Conservation (phyloP, 2,797 vertebrate genomes). For the Hyperoplus lanceolatus region DNA sequence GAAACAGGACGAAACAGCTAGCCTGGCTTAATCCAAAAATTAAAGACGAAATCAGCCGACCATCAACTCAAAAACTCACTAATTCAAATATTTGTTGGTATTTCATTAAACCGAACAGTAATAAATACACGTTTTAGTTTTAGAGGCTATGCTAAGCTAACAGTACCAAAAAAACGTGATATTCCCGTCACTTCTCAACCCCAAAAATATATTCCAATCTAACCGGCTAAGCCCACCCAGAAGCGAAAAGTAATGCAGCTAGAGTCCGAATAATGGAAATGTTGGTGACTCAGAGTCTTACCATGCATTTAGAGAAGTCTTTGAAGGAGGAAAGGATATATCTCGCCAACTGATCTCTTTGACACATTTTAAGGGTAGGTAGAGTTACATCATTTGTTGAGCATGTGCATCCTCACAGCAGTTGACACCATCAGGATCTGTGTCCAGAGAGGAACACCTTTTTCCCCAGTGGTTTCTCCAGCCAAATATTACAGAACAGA, state of each 20-base stretch:
- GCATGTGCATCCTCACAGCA: constrained; percentile 57
- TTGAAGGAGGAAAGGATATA: constrained; percentile 24
- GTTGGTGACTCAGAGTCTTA: constrained; percentile 40
- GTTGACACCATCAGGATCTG: constrained; percentile 40
- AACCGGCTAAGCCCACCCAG: constrained; percentile 14
- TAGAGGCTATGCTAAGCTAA: not conserved
- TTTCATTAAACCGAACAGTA: not conserved
- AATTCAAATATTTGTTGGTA: not conserved
- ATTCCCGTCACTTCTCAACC: not conserved
- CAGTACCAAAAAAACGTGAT: too few relatives aligned
- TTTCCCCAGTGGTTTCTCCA: constrained; percentile 29
- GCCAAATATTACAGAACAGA: constrained; percentile 40
- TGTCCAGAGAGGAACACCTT: constrained; percentile 41
- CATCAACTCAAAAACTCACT: not conserved
- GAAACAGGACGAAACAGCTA: not conserved
- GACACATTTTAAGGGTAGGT: constrained; percentile 51
- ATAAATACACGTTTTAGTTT: not conserved
- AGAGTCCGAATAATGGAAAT: constrained; percentile 55
- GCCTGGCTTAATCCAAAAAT: not conserved
- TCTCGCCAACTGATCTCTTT: constrained; percentile 55
- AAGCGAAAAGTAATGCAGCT: constrained; percentile 32
- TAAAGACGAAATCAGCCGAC: not conserved
- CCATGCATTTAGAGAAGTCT: constrained; percentile 38
- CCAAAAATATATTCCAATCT: constrained; percentile 12
- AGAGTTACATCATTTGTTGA: constrained; percentile 72